Conservation (phyloP, 2,113 vertebrate species). For the Mystacornis crossleyi region DNA sequence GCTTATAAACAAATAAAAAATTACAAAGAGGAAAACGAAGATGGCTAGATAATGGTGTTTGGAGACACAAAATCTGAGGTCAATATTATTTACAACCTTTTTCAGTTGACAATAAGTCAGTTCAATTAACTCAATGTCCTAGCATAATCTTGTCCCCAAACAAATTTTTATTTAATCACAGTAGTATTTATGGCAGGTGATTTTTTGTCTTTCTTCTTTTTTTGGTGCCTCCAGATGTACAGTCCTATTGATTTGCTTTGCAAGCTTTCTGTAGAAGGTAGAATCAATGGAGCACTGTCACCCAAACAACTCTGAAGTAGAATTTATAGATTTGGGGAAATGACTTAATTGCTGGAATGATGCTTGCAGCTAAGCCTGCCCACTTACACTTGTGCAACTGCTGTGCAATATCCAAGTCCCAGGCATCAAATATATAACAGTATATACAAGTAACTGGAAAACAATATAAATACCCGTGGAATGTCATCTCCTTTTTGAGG, state of each 20-base stretch:
- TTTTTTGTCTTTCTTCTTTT: background rate
- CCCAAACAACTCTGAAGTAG: constrained; percentile 5
- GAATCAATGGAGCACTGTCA: constrained; percentile 31
- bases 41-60: background rate
- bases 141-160: background rate
- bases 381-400: background rate
- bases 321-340: constrained; percentile 39
- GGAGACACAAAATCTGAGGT: background rate
- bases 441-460: background rate
- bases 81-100: background rate
- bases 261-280: constrained; percentile 15
- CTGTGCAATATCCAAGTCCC: background rate
- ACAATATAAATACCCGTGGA: background rate
- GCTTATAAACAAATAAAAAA: background rate
- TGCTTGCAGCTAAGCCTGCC: background rate
- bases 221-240: background rate
- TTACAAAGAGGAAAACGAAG: background rate
- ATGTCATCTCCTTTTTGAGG: background rate
- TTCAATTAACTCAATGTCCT: background rate
- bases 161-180: background rate
- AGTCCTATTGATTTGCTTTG: constrained; percentile 38
- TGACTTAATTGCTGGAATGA: constrained; percentile 24
- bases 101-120: background rate
- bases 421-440: background rate
- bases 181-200: background rate